phyloP scores from a whole-genome alignment of 2,797 vertebrate genomes.

The Eidolon dupreanum region DNA sequence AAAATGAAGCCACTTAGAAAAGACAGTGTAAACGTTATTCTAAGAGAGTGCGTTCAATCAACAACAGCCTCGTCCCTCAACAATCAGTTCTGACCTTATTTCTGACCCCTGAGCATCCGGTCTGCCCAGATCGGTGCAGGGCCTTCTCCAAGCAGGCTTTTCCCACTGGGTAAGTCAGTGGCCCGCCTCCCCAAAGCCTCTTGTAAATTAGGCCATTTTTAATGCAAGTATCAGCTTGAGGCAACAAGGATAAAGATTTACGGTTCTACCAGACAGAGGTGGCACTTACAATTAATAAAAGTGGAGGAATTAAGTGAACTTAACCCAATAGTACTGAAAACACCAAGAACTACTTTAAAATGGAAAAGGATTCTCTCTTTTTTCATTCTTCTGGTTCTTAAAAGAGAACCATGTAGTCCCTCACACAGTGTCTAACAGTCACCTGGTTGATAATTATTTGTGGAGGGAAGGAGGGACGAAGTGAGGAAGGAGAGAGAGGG shows the following conservation, averaged over 20 bases:
- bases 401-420: fast-evolving
- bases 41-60: neutral
- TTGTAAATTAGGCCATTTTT: neutral
- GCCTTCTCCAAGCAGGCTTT: neutral
- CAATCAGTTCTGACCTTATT: neutral
- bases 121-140: fast-evolving
- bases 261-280: neutral
- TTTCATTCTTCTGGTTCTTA: neutral
- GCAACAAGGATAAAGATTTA: neutral
- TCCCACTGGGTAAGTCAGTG: neutral
- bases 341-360: neutral
- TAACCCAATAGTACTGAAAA: fast-evolving
- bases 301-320: neutral
- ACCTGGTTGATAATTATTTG: neutral
- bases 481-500: neutral
- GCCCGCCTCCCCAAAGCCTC: neutral
- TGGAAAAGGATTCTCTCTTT: neutral
- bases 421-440: too few relatives aligned
- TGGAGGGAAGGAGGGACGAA: neutral
- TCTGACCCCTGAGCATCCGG: neutral
- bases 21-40: neutral
- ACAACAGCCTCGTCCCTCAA: neutral
- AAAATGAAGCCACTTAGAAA: too few relatives aligned
- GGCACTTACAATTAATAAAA: neutral
- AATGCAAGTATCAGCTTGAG: neutral